Evolutionary conservation across 2,797 vertebrate genomes (phyloP).

Genomic region (Silurus lanzhouensis): DNA sequence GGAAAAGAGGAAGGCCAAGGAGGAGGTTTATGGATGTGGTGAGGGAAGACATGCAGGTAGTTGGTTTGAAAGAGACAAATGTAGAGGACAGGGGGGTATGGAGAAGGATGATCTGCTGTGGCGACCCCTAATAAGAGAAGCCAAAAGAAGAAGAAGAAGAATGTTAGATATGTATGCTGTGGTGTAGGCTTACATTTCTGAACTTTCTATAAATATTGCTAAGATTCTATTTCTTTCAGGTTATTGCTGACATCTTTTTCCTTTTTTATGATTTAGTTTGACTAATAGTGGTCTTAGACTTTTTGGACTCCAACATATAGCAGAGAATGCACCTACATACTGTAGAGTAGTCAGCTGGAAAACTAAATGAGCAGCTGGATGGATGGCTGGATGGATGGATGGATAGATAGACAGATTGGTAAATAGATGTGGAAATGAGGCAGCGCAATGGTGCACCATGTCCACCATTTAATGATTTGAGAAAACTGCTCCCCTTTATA

Average conservation of each 20-base stretch:
- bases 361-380: not conserved
- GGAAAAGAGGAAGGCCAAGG: no score
- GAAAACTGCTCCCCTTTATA: constrained; percentile 48
- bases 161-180: no score
- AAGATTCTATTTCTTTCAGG: not conserved
- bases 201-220: not conserved
- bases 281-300: no score
- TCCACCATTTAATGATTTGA: constrained; percentile 55
- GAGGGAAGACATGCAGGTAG: no score
- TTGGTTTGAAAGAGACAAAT: no score
- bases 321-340: not conserved
- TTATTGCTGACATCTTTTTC: not conserved
- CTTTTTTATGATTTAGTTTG: no score
- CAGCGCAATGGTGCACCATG: constrained; percentile 26
- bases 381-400: not conserved
- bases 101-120: no score
- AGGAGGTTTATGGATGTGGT: no score
- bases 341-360: not conserved
- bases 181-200: not conserved
- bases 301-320: no score
- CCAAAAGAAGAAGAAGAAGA: no score
- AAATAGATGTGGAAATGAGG: constrained; percentile 17
- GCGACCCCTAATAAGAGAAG: no score
- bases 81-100: no score
- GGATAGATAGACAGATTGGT: constrained; percentile 6